Base-by-base conservation (phyloP, 2,888 invertebrate species). In the Steromphala cineraria region DNA sequence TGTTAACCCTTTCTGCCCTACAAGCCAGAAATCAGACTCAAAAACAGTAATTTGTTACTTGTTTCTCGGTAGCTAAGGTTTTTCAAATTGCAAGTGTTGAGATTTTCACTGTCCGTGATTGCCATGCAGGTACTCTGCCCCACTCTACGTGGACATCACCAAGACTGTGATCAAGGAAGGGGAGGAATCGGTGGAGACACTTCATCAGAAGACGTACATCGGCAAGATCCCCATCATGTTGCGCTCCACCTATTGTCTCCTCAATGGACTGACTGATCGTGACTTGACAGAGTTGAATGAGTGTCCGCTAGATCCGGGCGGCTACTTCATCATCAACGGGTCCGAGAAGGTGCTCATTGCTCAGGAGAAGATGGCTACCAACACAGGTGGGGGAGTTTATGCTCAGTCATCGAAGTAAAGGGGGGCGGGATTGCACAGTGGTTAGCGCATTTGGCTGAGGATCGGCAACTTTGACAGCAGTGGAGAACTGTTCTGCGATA, bases 291-390 rank as follows among this genome's bases (percentile, higher is more conserved):
- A 99, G 94, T 95, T 99, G 89, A 99, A 99, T 93, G 99, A 99
- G 94, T 99, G 99, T 90, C 99, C 99, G 0, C 95, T 99, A 74
- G 99, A 99, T 95, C 99, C 99, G 67, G 99, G 99, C 87, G 99
- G 99, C 82, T 99, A 99, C 94, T 99, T 99, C 91, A 98, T 99
- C 87, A 99, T 99, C 85, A 99, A 99, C 93, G 99, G 99, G 0
- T 99, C 99, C 8, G 99, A 99, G 94, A 99, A 99, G 94, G 96
- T 99, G 2, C 94, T 99, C 52, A 99, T 99, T 93, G 99, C 99
- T 0, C 99, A 99, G 94, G 99, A 99, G 93, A 99, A 99, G 94
- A 99, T 99, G 99, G 99, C 99, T 7, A 99, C 99, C 8, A 99
- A 99, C 93, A 99, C 99, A 71, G 93, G 93, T 93, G 24, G 93